Evolutionary conservation across 2,113 vertebrate genomes (phyloP).

Genomic region (Puma concolor): DNA sequence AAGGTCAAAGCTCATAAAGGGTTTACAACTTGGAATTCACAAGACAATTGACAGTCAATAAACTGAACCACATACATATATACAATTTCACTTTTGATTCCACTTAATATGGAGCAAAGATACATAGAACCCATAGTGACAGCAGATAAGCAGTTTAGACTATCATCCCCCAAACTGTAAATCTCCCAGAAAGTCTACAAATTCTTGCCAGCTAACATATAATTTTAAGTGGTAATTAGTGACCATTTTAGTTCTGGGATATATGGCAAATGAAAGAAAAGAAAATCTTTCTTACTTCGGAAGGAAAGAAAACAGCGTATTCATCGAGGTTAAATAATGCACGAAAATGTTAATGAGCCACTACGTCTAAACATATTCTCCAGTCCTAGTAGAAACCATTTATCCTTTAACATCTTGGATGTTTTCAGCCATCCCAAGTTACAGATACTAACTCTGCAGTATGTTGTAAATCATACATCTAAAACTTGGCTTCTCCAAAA

Average conservation of each 20-base stretch:
- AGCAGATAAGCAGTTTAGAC: neutral
- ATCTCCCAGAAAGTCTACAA: neutral
- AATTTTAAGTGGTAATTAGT: neutral
- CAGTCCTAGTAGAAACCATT: neutral
- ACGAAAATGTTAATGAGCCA: neutral
- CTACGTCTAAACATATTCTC: neutral
- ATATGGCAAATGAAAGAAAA: conserved; percentile 9
- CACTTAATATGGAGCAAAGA: neutral
- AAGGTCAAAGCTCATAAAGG: neutral
- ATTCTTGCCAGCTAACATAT: neutral
- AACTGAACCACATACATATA: neutral
- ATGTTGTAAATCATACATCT: neutral
- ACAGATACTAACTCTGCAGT: neutral
- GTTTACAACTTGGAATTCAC: neutral
- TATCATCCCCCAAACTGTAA: neutral
- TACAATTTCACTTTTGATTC: neutral
- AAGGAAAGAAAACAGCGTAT: neutral
- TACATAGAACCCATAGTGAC: neutral
- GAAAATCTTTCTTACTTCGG: neutral
- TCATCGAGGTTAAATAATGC: neutral
- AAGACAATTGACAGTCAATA: neutral
- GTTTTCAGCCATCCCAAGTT: neutral
- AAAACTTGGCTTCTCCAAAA: neutral
- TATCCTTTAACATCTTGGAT: neutral
- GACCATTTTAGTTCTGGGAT: neutral